These are phyloP conservation scores for Andrena bucephala DNA, from an alignment of 2,888 invertebrate genomes.

Conservation along the genomic window DNA sequence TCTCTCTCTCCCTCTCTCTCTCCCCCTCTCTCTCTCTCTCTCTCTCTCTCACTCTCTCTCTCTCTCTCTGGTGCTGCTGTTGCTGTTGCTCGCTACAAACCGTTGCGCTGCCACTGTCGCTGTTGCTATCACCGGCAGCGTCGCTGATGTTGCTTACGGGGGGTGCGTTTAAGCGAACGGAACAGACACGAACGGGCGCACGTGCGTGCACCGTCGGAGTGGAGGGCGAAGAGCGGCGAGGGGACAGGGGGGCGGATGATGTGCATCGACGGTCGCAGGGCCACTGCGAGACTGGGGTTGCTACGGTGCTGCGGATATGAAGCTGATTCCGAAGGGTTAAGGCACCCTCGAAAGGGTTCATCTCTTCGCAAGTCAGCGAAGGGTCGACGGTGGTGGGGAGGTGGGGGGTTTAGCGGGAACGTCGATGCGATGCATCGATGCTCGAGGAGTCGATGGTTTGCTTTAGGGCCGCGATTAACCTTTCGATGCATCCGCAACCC, in stretches of 20 bases:
- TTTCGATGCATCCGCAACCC: conserved; percentile 50
- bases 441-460: conserved; percentile 34
- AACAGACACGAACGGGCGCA: conserved; percentile 59
- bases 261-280: conserved; percentile 63
- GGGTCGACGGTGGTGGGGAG: conserved; percentile 10
- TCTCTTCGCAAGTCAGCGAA: conserved; percentile 40
- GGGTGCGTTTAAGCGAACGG: conserved; percentile 69
- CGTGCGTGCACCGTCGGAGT: conserved; percentile 57
- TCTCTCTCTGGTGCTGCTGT: conserved; percentile 53
- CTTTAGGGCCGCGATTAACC: conserved; percentile 56
- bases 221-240: neutral
- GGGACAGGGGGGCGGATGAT: conserved; percentile 49
- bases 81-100: conserved; percentile 62
- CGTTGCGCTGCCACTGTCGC: conserved; percentile 66
- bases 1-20: too few relatives aligned
- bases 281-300: conserved; percentile 61
- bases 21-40: conserved; percentile 7
- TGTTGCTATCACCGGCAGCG: conserved; percentile 54
- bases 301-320: conserved; percentile 60
- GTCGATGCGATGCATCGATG: conserved; percentile 42
- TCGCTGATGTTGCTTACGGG: conserved; percentile 52
- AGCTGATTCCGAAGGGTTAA: conserved; percentile 68
- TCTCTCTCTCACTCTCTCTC: too few relatives aligned
- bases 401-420: conserved; percentile 7
- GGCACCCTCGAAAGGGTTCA: conserved; percentile 63